A percentile compares a stretch with the other conserved stretches of the same genome.
Conservation (phyloP, 1,140 invertebrate species). For the Euwallacea fornicatus region DNA sequence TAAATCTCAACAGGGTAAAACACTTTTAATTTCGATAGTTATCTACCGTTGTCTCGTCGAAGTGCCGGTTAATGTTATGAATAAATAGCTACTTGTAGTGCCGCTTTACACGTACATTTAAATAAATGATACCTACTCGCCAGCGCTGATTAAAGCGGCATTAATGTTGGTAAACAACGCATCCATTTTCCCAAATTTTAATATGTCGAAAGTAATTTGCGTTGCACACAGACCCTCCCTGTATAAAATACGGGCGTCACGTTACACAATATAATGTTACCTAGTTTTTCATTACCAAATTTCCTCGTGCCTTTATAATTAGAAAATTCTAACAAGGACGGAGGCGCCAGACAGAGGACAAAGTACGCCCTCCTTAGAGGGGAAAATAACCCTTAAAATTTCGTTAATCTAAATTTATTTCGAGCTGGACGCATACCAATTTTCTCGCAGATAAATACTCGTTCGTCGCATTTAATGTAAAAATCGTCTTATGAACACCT, state of each 20-base stretch:
- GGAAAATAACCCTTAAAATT: no score
- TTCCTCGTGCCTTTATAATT: constrained; percentile 12
- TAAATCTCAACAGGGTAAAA: constrained; percentile 47
- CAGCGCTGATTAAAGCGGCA: neutral
- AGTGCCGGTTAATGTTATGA: no score
- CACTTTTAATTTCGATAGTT: constrained; percentile 6
- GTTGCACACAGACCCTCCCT: neutral
- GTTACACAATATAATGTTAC: constrained; percentile 22
- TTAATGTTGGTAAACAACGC: constrained; percentile 16
- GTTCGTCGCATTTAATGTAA: no score
- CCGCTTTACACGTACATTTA: no score
- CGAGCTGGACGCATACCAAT: no score
- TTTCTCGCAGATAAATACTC: no score
- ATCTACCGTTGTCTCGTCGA: neutral
- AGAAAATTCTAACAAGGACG: constrained; percentile 19
- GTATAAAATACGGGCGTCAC: constrained; percentile 12
- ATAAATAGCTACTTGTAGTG: no score
- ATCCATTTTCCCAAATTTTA: constrained; percentile 8
- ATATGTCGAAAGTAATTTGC: constrained; percentile 10
- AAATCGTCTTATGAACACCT: no score
- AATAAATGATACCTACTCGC: no score
- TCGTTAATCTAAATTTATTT: no score
- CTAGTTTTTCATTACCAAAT: constrained; percentile 25
- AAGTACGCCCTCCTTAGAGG: neutral
- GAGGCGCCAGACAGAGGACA: neutral